Conservation (phyloP, 2,888 invertebrate species). For the Dolichopus griseipennis region DNA sequence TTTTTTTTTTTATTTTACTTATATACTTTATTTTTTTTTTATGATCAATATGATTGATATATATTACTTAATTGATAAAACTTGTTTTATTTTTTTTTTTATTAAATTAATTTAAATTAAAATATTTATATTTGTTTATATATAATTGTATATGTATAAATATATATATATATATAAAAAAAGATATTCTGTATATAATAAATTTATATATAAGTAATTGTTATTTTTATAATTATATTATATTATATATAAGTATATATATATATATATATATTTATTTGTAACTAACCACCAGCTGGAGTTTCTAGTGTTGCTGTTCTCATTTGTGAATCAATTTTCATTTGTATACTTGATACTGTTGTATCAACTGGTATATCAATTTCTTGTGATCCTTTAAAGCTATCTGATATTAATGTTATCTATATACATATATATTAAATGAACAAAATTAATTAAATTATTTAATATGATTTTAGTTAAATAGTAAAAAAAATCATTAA, state of each 20-base stretch:
- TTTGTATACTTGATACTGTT: constrained; percentile 39
- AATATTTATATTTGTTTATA: neutral
- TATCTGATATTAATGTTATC: constrained; percentile 37
- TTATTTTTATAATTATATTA: neutral
- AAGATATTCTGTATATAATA: neutral
- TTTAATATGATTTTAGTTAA: neutral
- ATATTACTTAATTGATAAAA: neutral
- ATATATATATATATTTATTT: constrained; percentile 26
- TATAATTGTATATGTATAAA: neutral
- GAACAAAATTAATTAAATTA: constrained; percentile 5
- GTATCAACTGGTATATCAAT: constrained; percentile 39
- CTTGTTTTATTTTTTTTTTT: neutral
- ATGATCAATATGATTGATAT: neutral
- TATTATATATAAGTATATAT: too few species aligned
- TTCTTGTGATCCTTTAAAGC: constrained; percentile 36
- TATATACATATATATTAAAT: constrained; percentile 21
- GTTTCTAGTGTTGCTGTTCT: constrained; percentile 37
- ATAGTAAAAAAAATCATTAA: neutral
- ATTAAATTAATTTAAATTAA: constrained; percentile 2
- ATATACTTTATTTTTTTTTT: neutral
- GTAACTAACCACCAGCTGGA: constrained; percentile 44
- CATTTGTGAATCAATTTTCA: constrained; percentile 40
- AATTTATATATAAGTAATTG: neutral
- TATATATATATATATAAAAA: neutral
- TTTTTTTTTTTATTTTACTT: too few species aligned